phyloP scores from a whole-genome alignment of 2,113 vertebrate genomes.

The Bagarius yarrelli region DNA sequence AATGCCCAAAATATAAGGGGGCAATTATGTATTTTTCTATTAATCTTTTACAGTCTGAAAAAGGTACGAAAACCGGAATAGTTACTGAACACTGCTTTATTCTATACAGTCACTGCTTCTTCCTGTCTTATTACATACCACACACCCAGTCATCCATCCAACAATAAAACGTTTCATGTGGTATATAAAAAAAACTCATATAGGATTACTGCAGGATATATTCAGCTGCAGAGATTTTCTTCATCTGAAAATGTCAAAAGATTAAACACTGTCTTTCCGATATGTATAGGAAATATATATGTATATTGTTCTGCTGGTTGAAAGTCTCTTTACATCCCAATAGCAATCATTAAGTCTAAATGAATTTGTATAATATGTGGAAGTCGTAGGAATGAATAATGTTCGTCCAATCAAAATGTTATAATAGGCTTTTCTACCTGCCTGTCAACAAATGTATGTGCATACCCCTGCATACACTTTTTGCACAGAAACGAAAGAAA shows the following conservation, averaged over 20 bases:
- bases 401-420: no score
- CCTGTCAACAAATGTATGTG: no score
- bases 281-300: no score
- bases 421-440: no score
- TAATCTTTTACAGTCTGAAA: neutral
- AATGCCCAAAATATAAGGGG: neutral
- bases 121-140: slow-evolving; percentile 7
- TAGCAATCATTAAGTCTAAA: no score
- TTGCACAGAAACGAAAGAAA: no score
- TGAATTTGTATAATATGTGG: no score
- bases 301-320: no score
- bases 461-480: no score
- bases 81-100: neutral
- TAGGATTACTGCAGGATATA: neutral
- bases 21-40: neutral
- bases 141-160: neutral
- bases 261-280: neutral
- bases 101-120: neutral
- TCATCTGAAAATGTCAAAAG: neutral
- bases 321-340: no score
- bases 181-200: neutral
- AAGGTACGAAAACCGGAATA: neutral
- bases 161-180: neutral
- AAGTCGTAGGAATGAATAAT: no score
- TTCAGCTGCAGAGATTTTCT: neutral